Conservation (phyloP, 2,113 vertebrate species). For the Crocuta crocuta region DNA sequence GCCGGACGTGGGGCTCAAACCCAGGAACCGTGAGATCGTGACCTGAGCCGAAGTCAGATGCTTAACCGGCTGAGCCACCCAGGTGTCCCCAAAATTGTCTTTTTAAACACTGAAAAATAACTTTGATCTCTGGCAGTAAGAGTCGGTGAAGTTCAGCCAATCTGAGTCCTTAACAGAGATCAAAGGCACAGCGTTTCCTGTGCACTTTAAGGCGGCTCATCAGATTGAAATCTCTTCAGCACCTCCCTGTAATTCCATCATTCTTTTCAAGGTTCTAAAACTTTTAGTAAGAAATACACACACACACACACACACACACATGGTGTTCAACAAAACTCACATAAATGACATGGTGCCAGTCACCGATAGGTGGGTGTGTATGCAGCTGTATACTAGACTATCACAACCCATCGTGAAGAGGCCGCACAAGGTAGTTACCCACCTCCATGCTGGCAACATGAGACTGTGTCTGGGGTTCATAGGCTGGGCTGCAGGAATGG, state of each 20-base stretch:
- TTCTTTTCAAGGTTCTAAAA: not conserved
- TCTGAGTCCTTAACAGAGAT: not conserved
- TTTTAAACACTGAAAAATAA: not conserved
- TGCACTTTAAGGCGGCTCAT: not conserved
- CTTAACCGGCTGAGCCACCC: too few species aligned
- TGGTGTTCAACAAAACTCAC: not conserved
- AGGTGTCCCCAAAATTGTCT: too few species aligned
- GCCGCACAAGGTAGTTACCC: too few species aligned
- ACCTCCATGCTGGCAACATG: not conserved
- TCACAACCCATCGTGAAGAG: not conserved
- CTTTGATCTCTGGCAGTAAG: not conserved
- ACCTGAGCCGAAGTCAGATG: too few species aligned
- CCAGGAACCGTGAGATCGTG: too few species aligned
- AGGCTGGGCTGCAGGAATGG: not conserved
- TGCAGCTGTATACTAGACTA: fast-evolving
- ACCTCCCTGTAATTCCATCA: not conserved
- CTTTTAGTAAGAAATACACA: not conserved
- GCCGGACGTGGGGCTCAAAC: too few species aligned
- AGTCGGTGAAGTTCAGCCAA: not conserved
- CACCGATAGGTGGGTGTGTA: too few species aligned
- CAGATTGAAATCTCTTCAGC: not conserved
- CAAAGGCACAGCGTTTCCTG: too few species aligned
- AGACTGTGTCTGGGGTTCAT: not conserved
- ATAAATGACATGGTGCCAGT: not conserved
- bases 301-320: not conserved